Conservation (phyloP, 2,888 invertebrate species). For the Cheilosia soror region DNA sequence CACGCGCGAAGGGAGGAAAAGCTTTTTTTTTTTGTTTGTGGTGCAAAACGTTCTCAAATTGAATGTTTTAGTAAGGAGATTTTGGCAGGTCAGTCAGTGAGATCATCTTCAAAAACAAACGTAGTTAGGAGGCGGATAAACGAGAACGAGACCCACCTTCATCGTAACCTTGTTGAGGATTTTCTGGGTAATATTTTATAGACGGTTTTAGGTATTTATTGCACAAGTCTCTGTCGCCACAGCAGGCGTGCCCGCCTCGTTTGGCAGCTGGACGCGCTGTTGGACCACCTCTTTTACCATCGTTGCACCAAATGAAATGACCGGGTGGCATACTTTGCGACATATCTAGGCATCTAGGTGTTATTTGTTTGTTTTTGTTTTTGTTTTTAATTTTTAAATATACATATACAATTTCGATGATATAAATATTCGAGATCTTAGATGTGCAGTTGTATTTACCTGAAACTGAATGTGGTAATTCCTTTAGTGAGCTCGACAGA, state of each 20-base stretch:
- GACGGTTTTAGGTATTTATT: constrained; percentile 84
- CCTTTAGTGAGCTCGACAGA: constrained; percentile 88
- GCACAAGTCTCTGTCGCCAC: constrained; percentile 82
- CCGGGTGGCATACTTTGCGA: constrained; percentile 83
- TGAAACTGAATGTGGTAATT: constrained; percentile 87
- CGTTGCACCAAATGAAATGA: constrained; percentile 83
- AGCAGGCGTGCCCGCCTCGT: constrained; percentile 82
- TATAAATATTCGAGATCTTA: constrained; percentile 14
- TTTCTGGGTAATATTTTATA: constrained; percentile 80
- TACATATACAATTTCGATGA: constrained; percentile 31
- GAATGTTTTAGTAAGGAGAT: constrained; percentile 63
- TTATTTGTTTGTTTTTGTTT: constrained; percentile 52
- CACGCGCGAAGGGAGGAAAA: constrained; percentile 66
- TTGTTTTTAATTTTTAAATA: constrained; percentile 40
- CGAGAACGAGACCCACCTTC: constrained; percentile 76
- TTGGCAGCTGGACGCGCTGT: constrained; percentile 82
- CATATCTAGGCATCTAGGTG: constrained; percentile 81
- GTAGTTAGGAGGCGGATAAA: constrained; percentile 67
- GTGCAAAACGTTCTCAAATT: constrained; percentile 63
- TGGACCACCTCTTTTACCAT: constrained; percentile 81
- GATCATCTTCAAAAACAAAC: constrained; percentile 73
- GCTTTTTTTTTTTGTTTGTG: constrained; percentile 35
- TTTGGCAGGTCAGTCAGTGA: constrained; percentile 73
- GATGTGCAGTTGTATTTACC: constrained; percentile 86
- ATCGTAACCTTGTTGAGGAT: constrained; percentile 76